Evolutionary conservation across 1,140 invertebrate genomes (phyloP), one percentile per base, ranked within the genome.

Genomic region (Zaprionus gabonicus): DNA sequence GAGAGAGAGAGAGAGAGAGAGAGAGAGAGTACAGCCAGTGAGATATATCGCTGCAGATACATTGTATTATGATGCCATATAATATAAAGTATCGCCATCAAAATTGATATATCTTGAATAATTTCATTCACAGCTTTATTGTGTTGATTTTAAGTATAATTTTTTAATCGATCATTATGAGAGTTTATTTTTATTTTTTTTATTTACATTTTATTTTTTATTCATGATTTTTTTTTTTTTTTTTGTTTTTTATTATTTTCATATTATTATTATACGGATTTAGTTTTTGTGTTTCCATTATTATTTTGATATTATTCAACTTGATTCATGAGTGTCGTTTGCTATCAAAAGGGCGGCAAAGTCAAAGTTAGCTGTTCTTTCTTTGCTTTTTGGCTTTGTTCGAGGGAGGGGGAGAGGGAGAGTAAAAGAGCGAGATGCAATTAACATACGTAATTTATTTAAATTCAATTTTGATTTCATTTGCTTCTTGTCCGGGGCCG

Each of bases 391-490:
- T 25, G 7, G 15, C n/a, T n/a, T 20, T 49, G 17, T 49, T 12
- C 2, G 27, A 31, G 27, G 0, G 13, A 23, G 4, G 27, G 12
- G 13, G 7, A 28, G 15, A 6, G 17, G 13, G 25, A 15, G 27
- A 12, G n/a, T 28, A 28, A 6, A 1, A n/a, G 27, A 51, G 46
- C 10, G 46, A 51, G 46, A 51, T 20, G 73, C 85, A 88, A 90
- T 88, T 90, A 88, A 88, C 84, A 88, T 88, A 90, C 69, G 75
- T 90, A 88, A 88, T 90, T 90, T 88, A 88, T 90, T 88, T 90
- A 88, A 88, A 88, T 90, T 88, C 81, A 88, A 84, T 90, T 81
- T 87, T 83, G 68, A 75, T 84, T 88, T 83, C 77, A 75, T 76
- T 71, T 72, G 49, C 20, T 84, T 90, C 84, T 88, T 84, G 78